A percentile compares a stretch with the other conserved stretches of the same genome.
Conservation (phyloP, 1,140 invertebrate species). For the Pachyrhynchus sulphureomaculatus region DNA sequence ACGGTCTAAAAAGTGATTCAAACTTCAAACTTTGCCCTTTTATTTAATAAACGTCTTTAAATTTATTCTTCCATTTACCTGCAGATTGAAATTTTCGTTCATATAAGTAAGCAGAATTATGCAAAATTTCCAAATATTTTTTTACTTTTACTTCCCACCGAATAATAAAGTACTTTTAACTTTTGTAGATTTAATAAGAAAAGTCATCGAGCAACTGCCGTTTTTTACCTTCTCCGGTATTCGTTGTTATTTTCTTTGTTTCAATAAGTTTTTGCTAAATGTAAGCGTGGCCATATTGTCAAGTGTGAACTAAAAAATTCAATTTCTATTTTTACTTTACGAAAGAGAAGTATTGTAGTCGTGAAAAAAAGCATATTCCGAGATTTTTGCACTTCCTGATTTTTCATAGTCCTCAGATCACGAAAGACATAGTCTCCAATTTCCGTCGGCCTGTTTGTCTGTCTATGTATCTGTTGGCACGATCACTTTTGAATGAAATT, state of each 20-base stretch:
- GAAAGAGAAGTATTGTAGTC: too few species aligned
- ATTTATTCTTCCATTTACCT: conserved; percentile 28
- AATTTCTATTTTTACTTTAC: too few species aligned
- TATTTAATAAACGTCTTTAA: conserved; percentile 13
- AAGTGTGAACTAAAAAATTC: too few species aligned
- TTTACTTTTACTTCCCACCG: conserved; percentile 5
- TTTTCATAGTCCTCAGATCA: too few species aligned
- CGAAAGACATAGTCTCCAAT: too few species aligned
- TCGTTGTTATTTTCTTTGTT: conserved; percentile 2
- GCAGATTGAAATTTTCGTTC: conserved; percentile 26
- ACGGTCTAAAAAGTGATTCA: not conserved
- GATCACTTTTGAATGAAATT: too few species aligned
- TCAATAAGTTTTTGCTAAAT: not conserved
- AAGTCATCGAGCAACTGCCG: conserved; percentile 19
- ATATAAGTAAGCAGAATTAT: conserved; percentile 26
- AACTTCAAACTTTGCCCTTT: conserved; percentile 1
- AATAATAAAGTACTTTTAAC: conserved; percentile 29
- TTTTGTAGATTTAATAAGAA: conserved; percentile 28
- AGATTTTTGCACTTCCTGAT: too few species aligned
- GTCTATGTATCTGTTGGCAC: too few species aligned
- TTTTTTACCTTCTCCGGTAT: conserved; percentile 1
- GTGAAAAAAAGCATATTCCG: too few species aligned
- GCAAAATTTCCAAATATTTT: conserved; percentile 21
- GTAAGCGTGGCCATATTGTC: not conserved
- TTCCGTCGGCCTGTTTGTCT: too few species aligned